Evolutionary conservation across 2,797 vertebrate species (phyloP), one percentile per base, ranked within the genome.

Genomic region (Thamnophis elegans): DNA sequence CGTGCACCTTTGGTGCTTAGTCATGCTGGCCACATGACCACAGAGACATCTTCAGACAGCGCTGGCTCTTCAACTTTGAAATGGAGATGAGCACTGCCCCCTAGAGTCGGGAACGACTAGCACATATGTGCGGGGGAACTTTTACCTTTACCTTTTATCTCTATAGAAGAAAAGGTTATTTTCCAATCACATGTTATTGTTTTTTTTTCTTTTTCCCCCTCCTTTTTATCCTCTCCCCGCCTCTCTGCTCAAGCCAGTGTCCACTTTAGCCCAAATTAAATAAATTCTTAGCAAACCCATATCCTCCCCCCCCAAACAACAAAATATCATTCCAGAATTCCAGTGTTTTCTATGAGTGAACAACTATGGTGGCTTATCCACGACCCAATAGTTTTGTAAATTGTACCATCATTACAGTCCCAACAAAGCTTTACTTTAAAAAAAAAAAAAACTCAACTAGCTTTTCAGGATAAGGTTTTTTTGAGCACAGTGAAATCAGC

Each of bases 251-350:
- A 95, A 87, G 42, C 88, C 89, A 14, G 73, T 20, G 78, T 93
- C 91, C 94, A 11, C 59, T 94, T 94, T 95, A 91, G 20, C 22
- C 26, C 88, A 89, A 12, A 51, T 22, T 5, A 58, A 22, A 58
- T 86, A 93, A 87, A 87, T 93, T 94, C 90, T 93, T 95, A 87
- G 94, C 94, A 92, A 87, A 94, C 95, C 14, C 5, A 4, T 25
- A 4, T 10, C 14, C 7, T 26, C 9, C 25, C 10, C 22, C 1
- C 78, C 47, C 1, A n/a, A n/a, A n/a, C 78, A 92, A 93, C 91
- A 90, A 0, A 56, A 93, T 94, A 58, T 7, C 94, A 87, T 96
- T 95, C 88, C 0, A 1, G 53, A 47, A 88, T 65, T 90, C 87
- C 93, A 92, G 88, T 94, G 8, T 92, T 95, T 93, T 82, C 16